Percentiles rank a stretch among this genome's conserved stretches.
phyloP scores from a whole-genome alignment of 2,113 vertebrate species.

The Ceratotherium simum region DNA sequence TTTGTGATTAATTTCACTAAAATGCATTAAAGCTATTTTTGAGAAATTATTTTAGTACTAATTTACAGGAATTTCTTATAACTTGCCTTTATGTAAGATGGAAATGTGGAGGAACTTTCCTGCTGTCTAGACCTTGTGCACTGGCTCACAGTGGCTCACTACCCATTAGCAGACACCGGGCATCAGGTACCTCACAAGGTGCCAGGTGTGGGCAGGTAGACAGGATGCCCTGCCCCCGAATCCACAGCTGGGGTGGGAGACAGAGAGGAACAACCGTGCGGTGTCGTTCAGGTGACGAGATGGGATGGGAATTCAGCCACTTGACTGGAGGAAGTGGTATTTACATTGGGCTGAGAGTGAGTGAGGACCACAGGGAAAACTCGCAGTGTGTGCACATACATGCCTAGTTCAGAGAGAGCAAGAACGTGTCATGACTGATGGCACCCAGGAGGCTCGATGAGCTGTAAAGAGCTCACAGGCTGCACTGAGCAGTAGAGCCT shows the following conservation, averaged over 20 bases:
- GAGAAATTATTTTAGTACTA: neutral
- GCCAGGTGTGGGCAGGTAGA: neutral
- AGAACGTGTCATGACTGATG: neutral
- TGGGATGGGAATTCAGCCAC: neutral
- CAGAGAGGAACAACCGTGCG: too few species aligned
- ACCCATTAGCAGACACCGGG: neutral
- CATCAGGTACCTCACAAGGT: neutral
- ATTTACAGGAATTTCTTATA: neutral
- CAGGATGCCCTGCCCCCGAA: too few species aligned
- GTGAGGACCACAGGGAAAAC: neutral
- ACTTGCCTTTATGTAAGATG: neutral
- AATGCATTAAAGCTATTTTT: accelerated
- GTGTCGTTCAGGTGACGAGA: neutral
- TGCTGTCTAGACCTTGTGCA: too few species aligned
- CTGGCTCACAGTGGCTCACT: accelerated
- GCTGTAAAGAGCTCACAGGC: too few species aligned
- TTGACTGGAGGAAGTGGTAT: too few species aligned
- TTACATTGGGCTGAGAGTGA: neutral
- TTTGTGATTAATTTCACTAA: neutral
- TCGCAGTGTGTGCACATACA: accelerated
- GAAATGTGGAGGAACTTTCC: neutral
- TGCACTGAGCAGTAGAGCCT: neutral
- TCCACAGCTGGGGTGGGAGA: neutral
- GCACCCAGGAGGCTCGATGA: neutral
- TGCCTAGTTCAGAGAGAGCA: too few species aligned